Percentiles rank a stretch among this genome's conserved stretches.
phyloP scores from a whole-genome alignment of 2,888 invertebrate genomes.

The Leptinotarsa tumamoca region DNA sequence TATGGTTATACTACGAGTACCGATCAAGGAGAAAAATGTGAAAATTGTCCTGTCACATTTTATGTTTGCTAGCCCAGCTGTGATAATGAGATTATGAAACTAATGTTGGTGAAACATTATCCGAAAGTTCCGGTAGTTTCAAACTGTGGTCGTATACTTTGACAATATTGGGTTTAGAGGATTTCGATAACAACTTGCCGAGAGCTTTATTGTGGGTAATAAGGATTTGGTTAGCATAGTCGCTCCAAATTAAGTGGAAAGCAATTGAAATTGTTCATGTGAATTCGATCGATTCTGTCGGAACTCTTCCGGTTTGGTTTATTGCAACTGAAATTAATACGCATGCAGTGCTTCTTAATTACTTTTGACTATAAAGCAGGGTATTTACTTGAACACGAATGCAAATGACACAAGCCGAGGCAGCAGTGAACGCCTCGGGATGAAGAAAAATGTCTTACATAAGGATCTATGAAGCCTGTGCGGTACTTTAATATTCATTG shows the following conservation, averaged over 20 bases:
- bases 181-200: neutral
- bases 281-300: neutral
- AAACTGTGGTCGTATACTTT: neutral
- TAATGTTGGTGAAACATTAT: neutral
- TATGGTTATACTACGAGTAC: neutral
- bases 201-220: conserved; percentile 5
- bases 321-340: neutral
- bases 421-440: too few relatives aligned
- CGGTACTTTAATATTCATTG: too few relatives aligned
- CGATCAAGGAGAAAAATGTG: neutral
- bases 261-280: neutral
- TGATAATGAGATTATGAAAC: neutral
- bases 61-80: neutral
- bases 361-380: neutral
- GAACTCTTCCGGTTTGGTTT: neutral
- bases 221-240: conserved; percentile 1
- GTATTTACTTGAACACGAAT: too few relatives aligned
- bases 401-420: too few relatives aligned
- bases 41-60: neutral
- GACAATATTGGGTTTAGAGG: neutral
- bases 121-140: neutral
- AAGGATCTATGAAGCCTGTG: too few relatives aligned
- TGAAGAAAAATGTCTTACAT: too few relatives aligned
- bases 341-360: neutral
- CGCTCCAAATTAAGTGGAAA: neutral